Evolutionary conservation across 2,888 invertebrate genomes (phyloP).

Genomic region (Rugalucina vietnamica): DNA sequence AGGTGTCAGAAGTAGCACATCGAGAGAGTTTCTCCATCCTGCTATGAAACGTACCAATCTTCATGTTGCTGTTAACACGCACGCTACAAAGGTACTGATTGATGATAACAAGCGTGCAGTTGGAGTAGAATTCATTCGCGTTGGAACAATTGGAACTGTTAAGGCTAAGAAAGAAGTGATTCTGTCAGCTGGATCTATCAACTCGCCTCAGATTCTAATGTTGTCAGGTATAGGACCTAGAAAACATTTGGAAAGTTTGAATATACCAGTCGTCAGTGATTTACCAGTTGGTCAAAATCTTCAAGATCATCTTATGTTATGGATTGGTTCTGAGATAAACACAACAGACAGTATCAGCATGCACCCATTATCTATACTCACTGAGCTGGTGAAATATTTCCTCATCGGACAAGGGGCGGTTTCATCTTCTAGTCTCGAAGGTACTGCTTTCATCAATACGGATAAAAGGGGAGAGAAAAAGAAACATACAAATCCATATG

Average conservation of each 20-base stretch:
- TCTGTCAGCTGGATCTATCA: slow-evolving; percentile 82
- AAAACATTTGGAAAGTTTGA: slow-evolving; percentile 77
- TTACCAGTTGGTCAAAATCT: slow-evolving; percentile 79
- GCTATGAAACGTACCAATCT: slow-evolving; percentile 73
- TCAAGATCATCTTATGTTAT: too few relatives aligned
- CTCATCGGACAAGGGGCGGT: neutral
- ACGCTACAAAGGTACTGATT: slow-evolving; percentile 67
- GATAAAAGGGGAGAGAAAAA: neutral
- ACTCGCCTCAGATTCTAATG: slow-evolving; percentile 82
- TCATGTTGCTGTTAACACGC: slow-evolving; percentile 68
- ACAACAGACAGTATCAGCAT: neutral
- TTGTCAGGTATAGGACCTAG: slow-evolving; percentile 82
- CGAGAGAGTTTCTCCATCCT: slow-evolving; percentile 77
- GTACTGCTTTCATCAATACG: neutral
- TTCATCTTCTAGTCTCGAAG: neutral
- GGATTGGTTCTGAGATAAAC: too few relatives aligned
- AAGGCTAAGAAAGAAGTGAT: slow-evolving; percentile 75
- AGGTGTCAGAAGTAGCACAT: slow-evolving; percentile 78
- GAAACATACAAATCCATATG: neutral
- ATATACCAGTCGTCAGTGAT: slow-evolving; percentile 77
- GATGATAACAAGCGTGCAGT: slow-evolving; percentile 66
- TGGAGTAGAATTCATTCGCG: slow-evolving; percentile 70
- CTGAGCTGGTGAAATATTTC: neutral
- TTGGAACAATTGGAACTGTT: slow-evolving; percentile 58
- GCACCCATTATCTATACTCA: neutral